Conservation (phyloP, 2,888 invertebrate genomes). For the Phortica magna region DNA sequence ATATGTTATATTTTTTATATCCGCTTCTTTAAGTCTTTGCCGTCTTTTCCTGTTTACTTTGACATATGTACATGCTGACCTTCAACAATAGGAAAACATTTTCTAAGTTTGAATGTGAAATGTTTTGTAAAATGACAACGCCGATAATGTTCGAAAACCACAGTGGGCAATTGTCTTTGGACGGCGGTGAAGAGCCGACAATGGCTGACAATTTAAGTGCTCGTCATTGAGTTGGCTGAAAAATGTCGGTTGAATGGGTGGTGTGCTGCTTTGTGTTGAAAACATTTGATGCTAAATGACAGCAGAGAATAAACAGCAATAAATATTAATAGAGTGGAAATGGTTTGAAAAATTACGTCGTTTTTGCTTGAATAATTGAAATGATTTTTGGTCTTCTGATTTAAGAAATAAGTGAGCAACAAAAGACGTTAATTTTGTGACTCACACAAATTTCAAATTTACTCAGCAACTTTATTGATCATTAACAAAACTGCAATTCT, state of each 20-base stretch:
- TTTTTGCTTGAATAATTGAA: not conserved
- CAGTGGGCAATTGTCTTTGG: no score
- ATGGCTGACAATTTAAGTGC: no score
- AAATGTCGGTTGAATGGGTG: not conserved
- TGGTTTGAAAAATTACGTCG: not conserved
- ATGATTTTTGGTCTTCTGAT: not conserved
- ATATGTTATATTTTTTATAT: not conserved
- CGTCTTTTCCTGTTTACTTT: not conserved
- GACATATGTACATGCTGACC: not conserved
- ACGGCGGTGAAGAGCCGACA: no score
- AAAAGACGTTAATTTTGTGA: no score
- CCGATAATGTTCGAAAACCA: not conserved
- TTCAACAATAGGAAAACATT: not conserved
- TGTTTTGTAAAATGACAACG: not conserved
- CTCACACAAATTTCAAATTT: no score
- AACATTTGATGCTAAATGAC: not conserved
- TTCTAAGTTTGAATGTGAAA: not conserved
- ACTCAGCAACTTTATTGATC: no score
- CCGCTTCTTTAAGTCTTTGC: not conserved
- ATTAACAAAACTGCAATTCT: no score
- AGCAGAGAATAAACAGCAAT: not conserved
- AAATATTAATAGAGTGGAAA: not conserved
- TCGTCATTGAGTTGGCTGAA: not conserved
- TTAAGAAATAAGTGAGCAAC: not conserved
- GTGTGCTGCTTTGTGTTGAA: not conserved